phyloP scores from a whole-genome alignment of 1,140 invertebrate genomes.

The Aradophagus sp. region DNA sequence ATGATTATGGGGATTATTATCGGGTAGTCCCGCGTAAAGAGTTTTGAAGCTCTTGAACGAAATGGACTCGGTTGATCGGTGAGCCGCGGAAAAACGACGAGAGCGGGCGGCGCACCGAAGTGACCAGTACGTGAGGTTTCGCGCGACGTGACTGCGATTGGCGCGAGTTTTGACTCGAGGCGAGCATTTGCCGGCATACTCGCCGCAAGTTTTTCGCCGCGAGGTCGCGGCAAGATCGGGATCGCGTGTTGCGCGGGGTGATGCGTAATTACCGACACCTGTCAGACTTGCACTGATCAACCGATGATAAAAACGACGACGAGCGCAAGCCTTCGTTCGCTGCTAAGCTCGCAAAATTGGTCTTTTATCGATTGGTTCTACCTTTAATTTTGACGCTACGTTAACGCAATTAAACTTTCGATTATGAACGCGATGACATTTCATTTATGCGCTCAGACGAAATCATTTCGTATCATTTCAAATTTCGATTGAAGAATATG shows the following conservation, averaged over 20 bases:
- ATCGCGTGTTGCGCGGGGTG: conserved; percentile 18
- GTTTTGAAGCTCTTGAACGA: no score
- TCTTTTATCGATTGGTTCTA: no score
- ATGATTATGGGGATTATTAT: no score
- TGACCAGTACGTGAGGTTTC: conserved; percentile 47
- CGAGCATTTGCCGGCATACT: conserved; percentile 43
- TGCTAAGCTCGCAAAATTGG: conserved; percentile 1
- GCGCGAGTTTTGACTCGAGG: conserved; percentile 24
- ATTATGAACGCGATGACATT: no score
- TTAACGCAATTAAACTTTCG: no score
- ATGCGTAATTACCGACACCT: conserved; percentile 35
- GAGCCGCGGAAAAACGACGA: conserved; percentile 5
- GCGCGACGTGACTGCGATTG: conserved; percentile 53
- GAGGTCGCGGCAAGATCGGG: conserved; percentile 19
- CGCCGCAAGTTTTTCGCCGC: conserved; percentile 16
- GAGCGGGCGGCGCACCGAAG: background rate
- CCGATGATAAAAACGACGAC: conserved; percentile 25
- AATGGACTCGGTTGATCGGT: background rate
- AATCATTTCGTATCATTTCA: no score
- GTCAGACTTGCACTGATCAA: conserved; percentile 19
- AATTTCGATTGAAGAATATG: no score
- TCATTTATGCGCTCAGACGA: no score
- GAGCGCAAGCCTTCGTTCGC: no score
- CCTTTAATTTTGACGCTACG: no score
- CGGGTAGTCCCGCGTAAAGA: no score